Evolutionary conservation across 2,113 vertebrate genomes (phyloP).

Genomic region (Mesoclemmys tuberculata): DNA sequence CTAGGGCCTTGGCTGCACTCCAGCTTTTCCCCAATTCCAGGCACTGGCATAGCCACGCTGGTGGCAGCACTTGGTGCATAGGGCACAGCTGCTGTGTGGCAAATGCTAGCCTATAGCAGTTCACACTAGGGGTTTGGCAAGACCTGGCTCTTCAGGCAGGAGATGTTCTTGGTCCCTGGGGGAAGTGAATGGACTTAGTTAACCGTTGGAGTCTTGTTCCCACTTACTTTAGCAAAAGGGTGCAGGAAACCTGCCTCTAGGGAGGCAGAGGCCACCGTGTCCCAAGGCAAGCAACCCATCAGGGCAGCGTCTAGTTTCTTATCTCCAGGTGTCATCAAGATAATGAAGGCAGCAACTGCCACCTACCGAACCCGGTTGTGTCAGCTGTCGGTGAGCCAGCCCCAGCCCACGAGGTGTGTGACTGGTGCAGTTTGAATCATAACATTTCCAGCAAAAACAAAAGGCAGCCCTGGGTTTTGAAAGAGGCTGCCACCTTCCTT

Average conservation of each 20-base stretch:
- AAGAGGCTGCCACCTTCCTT: neutral
- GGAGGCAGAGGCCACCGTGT: neutral
- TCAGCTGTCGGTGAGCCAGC: neutral
- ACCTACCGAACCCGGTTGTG: neutral
- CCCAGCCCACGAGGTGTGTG: neutral
- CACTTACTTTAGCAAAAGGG: neutral
- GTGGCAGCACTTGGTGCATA: neutral
- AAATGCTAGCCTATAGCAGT: neutral
- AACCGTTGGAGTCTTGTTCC: neutral
- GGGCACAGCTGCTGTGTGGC: neutral
- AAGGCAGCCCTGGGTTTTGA: neutral
- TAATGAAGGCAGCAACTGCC: neutral
- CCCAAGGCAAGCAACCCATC: neutral
- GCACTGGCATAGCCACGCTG: neutral
- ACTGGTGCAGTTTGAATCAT: neutral
- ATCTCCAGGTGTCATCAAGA: neutral
- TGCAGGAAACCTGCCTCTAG: neutral
- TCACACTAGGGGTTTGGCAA: neutral
- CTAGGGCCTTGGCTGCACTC: too few relatives aligned
- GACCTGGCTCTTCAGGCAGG: neutral
- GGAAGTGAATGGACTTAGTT: neutral
- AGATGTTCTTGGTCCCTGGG: neutral
- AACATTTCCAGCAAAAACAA: rapidly evolving
- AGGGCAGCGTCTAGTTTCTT: neutral
- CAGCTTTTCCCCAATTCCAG: neutral